Evolutionary conservation across 2,113 vertebrate genomes (phyloP).

Genomic region (Ovis aries): DNA sequence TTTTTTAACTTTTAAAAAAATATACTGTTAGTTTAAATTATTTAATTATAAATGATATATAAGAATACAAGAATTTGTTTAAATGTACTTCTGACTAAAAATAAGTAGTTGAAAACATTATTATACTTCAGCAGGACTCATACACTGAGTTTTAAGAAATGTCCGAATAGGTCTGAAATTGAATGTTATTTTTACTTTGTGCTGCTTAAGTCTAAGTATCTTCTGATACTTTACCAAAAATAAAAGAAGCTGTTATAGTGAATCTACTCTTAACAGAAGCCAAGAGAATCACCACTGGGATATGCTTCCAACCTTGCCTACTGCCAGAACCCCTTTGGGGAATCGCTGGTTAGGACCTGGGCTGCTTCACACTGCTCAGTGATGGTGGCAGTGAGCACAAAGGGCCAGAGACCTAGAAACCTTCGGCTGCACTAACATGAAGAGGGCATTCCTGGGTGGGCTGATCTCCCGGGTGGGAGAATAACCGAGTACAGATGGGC

Average conservation of each 20-base stretch:
- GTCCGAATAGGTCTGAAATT: not conserved
- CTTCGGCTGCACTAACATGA: not conserved
- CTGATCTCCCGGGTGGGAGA: not conserved
- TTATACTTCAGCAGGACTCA: not conserved
- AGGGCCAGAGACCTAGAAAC: not conserved
- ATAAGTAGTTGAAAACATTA: slow-evolving; percentile 5
- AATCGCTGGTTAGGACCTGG: not conserved
- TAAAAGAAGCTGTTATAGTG: not conserved
- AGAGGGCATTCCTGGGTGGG: not conserved
- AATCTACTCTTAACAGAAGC: not conserved
- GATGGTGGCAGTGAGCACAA: not conserved
- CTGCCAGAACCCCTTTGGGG: not conserved
- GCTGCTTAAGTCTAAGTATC: not conserved
- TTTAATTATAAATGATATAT: not conserved
- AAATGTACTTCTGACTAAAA: slow-evolving; percentile 5
- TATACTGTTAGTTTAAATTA: slow-evolving; percentile 28
- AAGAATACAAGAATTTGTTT: not conserved
- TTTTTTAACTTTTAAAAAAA: not conserved
- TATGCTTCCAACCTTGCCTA: not conserved
- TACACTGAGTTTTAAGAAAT: not conserved
- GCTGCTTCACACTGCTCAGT: not conserved
- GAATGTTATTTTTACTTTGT: not conserved
- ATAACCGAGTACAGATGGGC: not conserved
- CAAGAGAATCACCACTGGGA: not conserved
- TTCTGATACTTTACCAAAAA: not conserved